Evolutionary conservation across 1,140 invertebrate species (phyloP).

Genomic region (Drosophila repleta): DNA sequence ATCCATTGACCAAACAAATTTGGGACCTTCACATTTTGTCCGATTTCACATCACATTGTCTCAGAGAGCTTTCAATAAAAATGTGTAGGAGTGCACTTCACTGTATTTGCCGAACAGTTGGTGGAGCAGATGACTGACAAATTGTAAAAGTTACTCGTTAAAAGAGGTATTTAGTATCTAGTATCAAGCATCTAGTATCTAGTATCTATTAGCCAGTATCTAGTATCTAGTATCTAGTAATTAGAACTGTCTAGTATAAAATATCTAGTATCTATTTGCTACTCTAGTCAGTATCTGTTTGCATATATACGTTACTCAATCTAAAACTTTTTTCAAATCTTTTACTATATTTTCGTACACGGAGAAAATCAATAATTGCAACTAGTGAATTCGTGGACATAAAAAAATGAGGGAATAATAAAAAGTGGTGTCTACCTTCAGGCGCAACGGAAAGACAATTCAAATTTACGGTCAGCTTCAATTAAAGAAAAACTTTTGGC

Average conservation of each 20-base stretch:
- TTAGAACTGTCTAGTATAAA: not conserved
- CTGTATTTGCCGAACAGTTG: not conserved
- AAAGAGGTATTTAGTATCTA: not conserved
- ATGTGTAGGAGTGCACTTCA: conserved; percentile 12
- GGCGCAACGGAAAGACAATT: conserved; percentile 38
- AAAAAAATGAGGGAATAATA: conserved; percentile 21
- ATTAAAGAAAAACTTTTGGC: conserved; percentile 58
- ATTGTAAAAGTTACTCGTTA: too few species aligned
- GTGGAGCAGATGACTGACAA: too few species aligned
- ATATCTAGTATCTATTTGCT: not conserved
- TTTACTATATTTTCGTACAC: too few species aligned
- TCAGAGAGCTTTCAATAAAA: conserved; percentile 39
- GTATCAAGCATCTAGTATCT: not conserved
- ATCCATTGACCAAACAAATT: conserved; percentile 63
- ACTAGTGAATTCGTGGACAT: not conserved
- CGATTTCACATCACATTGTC: conserved; percentile 33
- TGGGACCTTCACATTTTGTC: conserved; percentile 35
- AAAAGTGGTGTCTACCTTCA: conserved; percentile 47
- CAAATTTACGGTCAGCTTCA: conserved; percentile 59
- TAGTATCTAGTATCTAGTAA: not conserved
- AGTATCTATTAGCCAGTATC: not conserved
- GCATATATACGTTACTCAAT: too few species aligned
- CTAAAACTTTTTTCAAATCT: too few species aligned
- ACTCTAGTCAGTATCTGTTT: not conserved
- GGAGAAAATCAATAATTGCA: not conserved